Evolutionary conservation across 2,113 vertebrate species (phyloP), one percentile per base, ranked within the genome.

Genomic region (Alethe diademata): DNA sequence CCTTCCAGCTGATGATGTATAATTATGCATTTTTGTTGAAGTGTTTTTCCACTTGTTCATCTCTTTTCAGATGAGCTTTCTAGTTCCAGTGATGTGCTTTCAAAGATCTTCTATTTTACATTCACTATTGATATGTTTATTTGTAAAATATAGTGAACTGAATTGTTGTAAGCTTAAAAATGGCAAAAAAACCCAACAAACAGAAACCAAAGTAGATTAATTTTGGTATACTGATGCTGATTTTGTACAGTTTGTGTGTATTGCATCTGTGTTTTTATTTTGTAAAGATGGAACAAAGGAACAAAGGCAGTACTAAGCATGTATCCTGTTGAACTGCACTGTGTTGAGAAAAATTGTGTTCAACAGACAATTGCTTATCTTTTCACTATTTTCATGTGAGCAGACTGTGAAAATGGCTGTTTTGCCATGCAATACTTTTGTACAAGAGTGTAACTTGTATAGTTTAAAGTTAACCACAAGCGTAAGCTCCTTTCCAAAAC

Each of bases 1-100:
- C 78, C 97, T 99, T 83, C 98, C 98, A 8, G 98, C 98, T 22
- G 98, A 99, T 40, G 98, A 99, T 70, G 98, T 99, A 47, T 99
- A 98, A 98, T 92, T 57, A 33, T 3, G 54, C 60, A 6, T 90
- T 92, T 88, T 54, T 66, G 66, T 14, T 91, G 88, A 96, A 72
- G 70, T 81, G 57, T 93, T 89, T 95, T 95, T 95, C 86, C 80
- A 86, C 50, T 94, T 51, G 45, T 69, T 95, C 86, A 79, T 96
- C 86, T 79, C 93, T 88, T 94, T 96, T 92, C 88, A 93, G 95
- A 97, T 95, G 95, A 96, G 86, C 86, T 94, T 94, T 93, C 72
- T 96, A 90, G 95, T 93, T 92, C 84, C 93, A 95, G 79, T 79
- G 75, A 93, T 64, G 91, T 88, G 76, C 89, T 96, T 96, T 94